These are phyloP conservation scores for Notospermus geniculatus DNA, from an alignment of 1,140 invertebrate genomes.

Conservation along the genomic window DNA sequence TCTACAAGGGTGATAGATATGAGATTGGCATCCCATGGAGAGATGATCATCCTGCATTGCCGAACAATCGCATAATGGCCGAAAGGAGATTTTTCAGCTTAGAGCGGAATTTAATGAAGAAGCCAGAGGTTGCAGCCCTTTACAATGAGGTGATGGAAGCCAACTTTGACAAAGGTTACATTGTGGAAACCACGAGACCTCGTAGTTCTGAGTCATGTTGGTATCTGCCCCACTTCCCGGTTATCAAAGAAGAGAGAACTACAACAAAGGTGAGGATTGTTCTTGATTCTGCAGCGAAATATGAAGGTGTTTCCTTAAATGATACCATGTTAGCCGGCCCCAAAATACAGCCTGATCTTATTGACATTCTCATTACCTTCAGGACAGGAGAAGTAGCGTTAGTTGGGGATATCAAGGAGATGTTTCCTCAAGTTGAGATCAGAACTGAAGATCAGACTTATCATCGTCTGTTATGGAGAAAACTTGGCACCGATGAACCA, in stretches of 20 bases:
- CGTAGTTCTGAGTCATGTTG: background rate
- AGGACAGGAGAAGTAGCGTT: background rate
- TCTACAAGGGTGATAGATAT: background rate
- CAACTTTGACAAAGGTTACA: background rate
- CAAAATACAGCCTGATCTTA: background rate
- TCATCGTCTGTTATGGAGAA: conserved; percentile 4
- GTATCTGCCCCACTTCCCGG: conserved; percentile 9
- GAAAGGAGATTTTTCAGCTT: background rate
- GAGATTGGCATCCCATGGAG: conserved; percentile 6
- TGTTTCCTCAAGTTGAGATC: conserved; percentile 1
- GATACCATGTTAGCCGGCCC: background rate
- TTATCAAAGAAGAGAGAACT: background rate
- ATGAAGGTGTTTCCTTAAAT: background rate
- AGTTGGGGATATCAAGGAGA: conserved; percentile 5
- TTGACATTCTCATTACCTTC: background rate
- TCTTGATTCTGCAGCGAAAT: background rate
- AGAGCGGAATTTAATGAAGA: background rate
- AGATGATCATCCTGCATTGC: background rate
- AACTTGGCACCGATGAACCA: background rate
- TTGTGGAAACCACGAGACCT: background rate
- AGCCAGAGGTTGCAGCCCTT: too few relatives aligned
- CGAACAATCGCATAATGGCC: background rate
- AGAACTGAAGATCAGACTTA: background rate
- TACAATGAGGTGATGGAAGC: too few relatives aligned
- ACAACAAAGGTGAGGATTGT: background rate